phyloP scores from a whole-genome alignment of 2,113 vertebrate species.

The Phylloscopus whistleri region DNA sequence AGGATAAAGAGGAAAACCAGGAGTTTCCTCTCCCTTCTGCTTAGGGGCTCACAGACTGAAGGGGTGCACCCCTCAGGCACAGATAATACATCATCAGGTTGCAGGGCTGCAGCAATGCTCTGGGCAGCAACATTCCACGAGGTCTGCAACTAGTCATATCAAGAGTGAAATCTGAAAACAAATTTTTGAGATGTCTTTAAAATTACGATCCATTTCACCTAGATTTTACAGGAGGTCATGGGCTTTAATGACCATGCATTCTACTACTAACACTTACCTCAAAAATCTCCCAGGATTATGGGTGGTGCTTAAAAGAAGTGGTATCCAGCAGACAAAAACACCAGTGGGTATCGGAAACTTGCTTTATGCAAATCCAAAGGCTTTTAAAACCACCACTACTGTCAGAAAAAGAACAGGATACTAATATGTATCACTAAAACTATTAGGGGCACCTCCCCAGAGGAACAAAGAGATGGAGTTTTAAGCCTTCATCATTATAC shows the following conservation, averaged over 20 bases:
- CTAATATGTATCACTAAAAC: neutral
- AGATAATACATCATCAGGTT: neutral
- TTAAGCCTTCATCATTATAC: neutral
- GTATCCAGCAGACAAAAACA: neutral
- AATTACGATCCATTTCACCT: rapidly evolving
- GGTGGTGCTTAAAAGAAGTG: neutral
- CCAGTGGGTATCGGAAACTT: neutral
- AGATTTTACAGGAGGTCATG: neutral
- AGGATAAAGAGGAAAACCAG: neutral
- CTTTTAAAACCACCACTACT: neutral
- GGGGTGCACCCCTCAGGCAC: neutral
- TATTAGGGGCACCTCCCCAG: neutral
- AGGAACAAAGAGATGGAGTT: neutral
- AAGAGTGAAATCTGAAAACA: neutral
- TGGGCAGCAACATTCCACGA: neutral
- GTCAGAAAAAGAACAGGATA: neutral
- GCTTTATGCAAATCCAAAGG: neutral
- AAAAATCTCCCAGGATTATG: neutral
- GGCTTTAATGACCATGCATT: neutral
- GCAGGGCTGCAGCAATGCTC: neutral
- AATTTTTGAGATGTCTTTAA: neutral
- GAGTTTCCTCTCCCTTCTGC: neutral
- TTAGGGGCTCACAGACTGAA: neutral
- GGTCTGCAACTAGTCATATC: neutral
- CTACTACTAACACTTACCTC: neutral